Conservation (phyloP, 2,888 invertebrate species). For the Heliconius ethilla region DNA sequence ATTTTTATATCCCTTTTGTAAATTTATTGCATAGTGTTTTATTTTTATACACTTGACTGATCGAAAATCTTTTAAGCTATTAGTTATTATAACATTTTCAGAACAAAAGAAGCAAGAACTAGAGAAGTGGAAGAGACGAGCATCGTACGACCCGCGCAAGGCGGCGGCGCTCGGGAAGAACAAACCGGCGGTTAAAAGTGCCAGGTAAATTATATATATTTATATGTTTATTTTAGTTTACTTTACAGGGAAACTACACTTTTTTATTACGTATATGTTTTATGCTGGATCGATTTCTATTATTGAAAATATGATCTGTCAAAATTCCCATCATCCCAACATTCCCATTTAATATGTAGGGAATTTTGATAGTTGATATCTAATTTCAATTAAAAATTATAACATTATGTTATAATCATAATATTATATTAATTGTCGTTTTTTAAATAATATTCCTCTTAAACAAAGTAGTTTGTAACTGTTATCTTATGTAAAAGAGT, state of each 20-base stretch:
- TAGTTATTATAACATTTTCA: conserved; percentile 51
- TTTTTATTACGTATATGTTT: neutral
- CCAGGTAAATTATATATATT: conserved; percentile 43
- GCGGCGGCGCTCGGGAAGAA: conserved; percentile 74
- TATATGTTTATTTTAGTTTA: neutral
- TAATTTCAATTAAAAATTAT: neutral
- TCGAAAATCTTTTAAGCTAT: no score
- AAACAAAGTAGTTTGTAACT: neutral
- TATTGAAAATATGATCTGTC: neutral
- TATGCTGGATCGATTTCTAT: neutral
- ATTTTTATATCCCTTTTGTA: no score
- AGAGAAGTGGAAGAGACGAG: conserved; percentile 97
- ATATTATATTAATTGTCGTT: neutral
- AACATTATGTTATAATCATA: neutral
- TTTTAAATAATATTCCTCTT: neutral
- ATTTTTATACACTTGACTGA: no score
- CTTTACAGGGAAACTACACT: neutral
- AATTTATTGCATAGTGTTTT: no score
- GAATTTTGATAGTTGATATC: neutral
- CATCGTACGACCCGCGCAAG: conserved; percentile 93
- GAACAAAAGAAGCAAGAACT: conserved; percentile 88
- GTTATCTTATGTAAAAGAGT: neutral
- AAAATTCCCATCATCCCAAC: neutral
- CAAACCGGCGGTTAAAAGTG: conserved; percentile 58
- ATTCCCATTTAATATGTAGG: neutral